Conservation (phyloP, 2,797 vertebrate species). For the Microctenopoma lineatum region DNA sequence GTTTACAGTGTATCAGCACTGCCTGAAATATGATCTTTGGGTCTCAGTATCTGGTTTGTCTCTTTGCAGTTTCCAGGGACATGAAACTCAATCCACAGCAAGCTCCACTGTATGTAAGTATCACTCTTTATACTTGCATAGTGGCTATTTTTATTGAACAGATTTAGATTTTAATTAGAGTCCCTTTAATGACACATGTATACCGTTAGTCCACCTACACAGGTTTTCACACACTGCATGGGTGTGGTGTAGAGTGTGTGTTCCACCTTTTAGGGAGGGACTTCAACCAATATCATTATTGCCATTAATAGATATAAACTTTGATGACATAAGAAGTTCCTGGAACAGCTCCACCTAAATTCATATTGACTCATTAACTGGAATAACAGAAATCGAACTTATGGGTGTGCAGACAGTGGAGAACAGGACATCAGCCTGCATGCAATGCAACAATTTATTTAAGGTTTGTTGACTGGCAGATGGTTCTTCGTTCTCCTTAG, state of each 20-base stretch:
- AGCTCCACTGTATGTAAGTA: conserved; percentile 98
- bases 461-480: conserved; percentile 13
- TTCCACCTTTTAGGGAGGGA: conserved; percentile 22
- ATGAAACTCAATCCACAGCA: conserved; percentile 99
- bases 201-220: neutral
- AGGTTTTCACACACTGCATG: conserved; percentile 4
- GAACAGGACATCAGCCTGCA: conserved; percentile 3
- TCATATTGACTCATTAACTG: conserved; percentile 18
- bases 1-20: neutral
- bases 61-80: conserved; percentile 91
- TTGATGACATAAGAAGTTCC: conserved; percentile 25
- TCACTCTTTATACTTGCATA: conserved; percentile 9
- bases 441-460: conserved; percentile 9
- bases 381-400: conserved; percentile 15
- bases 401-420: conserved; percentile 13
- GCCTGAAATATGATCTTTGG: neutral
- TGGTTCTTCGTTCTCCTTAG: neutral
- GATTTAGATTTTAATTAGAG: neutral
- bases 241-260: conserved; percentile 8
- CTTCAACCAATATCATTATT: conserved; percentile 22
- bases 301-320: neutral
- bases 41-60: conserved; percentile 15
- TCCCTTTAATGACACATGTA: neutral
- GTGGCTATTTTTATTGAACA: conserved; percentile 9
- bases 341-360: conserved; percentile 21